phyloP scores from a whole-genome alignment of 2,888 invertebrate species.

The Malthinus seriepunctatus region DNA sequence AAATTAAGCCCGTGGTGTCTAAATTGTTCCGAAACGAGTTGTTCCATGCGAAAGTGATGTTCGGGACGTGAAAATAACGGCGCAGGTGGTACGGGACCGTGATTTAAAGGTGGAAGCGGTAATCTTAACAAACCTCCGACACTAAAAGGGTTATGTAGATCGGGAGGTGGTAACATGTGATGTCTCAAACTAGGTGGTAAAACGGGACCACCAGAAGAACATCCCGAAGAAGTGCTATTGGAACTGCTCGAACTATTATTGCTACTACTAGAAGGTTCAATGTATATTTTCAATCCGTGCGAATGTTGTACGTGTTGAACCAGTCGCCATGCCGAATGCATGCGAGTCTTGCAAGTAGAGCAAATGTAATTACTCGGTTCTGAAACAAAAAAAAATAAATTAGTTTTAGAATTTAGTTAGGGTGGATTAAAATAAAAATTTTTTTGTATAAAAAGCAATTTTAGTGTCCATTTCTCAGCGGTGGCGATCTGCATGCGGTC shows the following conservation, averaged over 20 bases:
- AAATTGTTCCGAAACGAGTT: conserved; percentile 80
- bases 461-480: conserved; percentile 44
- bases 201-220: conserved; percentile 57
- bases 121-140: conserved; percentile 72
- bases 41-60: conserved; percentile 83
- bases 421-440: conserved; percentile 15
- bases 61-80: conserved; percentile 79
- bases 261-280: conserved; percentile 62
- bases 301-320: conserved; percentile 94
- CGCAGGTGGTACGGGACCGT: conserved; percentile 71
- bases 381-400: conserved; percentile 59
- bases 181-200: conserved; percentile 68
- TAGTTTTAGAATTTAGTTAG: background rate
- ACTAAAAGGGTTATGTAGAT: conserved; percentile 76
- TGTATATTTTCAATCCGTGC: conserved; percentile 93
- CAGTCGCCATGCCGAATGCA: conserved; percentile 93
- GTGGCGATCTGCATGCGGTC: conserved; percentile 51
- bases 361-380: conserved; percentile 95
- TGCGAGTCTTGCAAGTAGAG: conserved; percentile 88
- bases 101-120: conserved; percentile 73
- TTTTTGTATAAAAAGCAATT: conserved; percentile 37
- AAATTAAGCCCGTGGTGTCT: conserved; percentile 78
- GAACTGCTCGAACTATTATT: conserved; percentile 61
- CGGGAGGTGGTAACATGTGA: conserved; percentile 71
- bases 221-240: conserved; percentile 56